phyloP scores from a whole-genome alignment of 2,797 vertebrate species.

The Brachyalestes nurse region DNA sequence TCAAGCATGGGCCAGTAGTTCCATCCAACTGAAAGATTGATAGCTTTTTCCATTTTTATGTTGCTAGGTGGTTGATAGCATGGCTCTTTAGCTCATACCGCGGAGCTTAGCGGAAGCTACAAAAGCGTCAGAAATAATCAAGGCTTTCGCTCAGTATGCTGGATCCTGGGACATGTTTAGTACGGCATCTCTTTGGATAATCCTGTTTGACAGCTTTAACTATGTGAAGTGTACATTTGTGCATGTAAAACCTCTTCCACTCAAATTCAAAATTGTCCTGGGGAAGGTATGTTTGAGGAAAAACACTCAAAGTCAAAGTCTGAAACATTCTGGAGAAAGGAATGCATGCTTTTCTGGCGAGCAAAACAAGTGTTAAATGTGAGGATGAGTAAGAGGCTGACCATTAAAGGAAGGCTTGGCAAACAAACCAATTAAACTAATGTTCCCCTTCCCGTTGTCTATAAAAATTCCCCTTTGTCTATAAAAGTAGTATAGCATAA shows the following conservation, averaged over 20 bases:
- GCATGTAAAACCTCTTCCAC: neutral
- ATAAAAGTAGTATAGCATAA: neutral
- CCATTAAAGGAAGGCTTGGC: neutral
- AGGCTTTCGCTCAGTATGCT: neutral
- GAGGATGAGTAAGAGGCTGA: neutral
- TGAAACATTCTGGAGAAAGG: neutral
- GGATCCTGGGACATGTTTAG: neutral
- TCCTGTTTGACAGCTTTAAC: neutral
- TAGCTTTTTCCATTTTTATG: neutral
- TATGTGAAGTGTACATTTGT: neutral
- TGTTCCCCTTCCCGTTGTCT: neutral
- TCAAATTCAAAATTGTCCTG: neutral
- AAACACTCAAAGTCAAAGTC: neutral
- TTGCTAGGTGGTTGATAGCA: neutral
- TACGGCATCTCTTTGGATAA: constrained; percentile 2
- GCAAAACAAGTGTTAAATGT: neutral
- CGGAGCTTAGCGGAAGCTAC: neutral
- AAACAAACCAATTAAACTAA: neutral
- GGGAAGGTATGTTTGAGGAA: neutral
- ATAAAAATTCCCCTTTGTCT: neutral
- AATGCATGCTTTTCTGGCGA: neutral
- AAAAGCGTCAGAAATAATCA: constrained; percentile 11
- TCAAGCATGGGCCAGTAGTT: neutral
- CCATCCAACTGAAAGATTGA: neutral
- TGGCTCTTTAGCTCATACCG: constrained; percentile 8